Base-by-base conservation (phyloP, 2,797 vertebrate genomes). In the Serranus cabrilla region DNA sequence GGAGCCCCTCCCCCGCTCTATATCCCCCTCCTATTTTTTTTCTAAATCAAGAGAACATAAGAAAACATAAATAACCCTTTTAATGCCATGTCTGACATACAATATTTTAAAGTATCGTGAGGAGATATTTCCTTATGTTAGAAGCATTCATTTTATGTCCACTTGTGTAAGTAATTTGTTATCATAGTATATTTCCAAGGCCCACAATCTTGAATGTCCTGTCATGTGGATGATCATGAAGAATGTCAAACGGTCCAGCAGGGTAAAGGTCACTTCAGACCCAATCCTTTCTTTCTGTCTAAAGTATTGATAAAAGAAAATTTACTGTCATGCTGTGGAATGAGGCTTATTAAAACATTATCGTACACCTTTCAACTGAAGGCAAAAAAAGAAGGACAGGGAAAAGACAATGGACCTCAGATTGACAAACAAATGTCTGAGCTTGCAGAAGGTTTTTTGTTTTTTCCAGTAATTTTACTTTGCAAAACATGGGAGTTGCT, bases 251-350 rank as follows among this genome's bases (percentile, higher is more conserved):
- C 31, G 34, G 10, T 79, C 39, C 45, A 18, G 68, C 59, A 27
- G 80, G 69, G 61, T 88, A 85, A 89, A 89, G 81, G 84, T 89
- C 84, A 76, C 54, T 18, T 43, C 65, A 17, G 20, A 85, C 39
- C 23, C 73, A 68, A 80, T 80, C 59, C 9, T 58, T 78, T 78
- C 42, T 54, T 52, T 69, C 69, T 63, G 77, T 80, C 78, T 42
- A 42, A 74, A 63, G 65, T 83, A 89, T 85, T 57, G 78, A 90
- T 76, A 47, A 74, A 65, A 71, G 18, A 42, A 63, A 60, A 82
- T 54, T 17, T 45, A 43, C 54, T 69, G 68, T 64, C 71, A 56
- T 16, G 51, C 47, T 25, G 25, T 49, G 46, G 40, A 58, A 54
- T 17, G 25, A 65, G 46, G 54, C 76, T 74, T 57, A 69, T 84